A percentile compares a stretch with the other conserved stretches of the same genome.
Conservation (phyloP, 2,888 invertebrate genomes). For the Biston stratarius region DNA sequence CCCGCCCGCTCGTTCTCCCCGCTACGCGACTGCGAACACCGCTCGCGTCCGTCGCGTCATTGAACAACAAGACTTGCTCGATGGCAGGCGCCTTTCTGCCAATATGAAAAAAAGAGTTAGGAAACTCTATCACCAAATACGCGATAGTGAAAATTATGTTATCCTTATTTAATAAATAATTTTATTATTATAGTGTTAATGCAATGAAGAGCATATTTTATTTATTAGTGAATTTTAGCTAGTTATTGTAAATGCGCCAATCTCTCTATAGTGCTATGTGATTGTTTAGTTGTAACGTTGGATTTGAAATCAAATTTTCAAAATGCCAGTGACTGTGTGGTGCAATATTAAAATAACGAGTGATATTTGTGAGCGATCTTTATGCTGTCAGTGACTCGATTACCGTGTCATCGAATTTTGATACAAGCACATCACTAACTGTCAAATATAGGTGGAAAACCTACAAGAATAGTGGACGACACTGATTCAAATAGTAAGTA, state of each 20-base stretch:
- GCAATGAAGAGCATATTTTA: slow-evolving; percentile 77
- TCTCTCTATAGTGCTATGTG: slow-evolving; percentile 77
- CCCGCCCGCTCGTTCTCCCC: slow-evolving; percentile 78
- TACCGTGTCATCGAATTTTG: slow-evolving; percentile 72
- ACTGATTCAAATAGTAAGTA: slow-evolving; percentile 85
- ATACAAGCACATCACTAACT: slow-evolving; percentile 73
- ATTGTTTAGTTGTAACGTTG: slow-evolving; percentile 76
- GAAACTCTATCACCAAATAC: slow-evolving; percentile 80
- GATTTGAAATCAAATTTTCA: slow-evolving; percentile 60
- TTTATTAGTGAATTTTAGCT: slow-evolving; percentile 85
- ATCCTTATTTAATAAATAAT: slow-evolving; percentile 75
- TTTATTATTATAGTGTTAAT: slow-evolving; percentile 83
- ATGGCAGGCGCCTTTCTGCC: slow-evolving; percentile 84
- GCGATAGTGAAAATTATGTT: slow-evolving; percentile 83
- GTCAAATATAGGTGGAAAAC: slow-evolving; percentile 79
- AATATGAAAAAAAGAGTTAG: slow-evolving; percentile 83
- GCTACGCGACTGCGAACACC: slow-evolving; percentile 83
- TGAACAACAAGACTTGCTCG: slow-evolving; percentile 86
- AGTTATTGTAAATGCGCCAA: slow-evolving; percentile 80
- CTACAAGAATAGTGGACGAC: slow-evolving; percentile 81
- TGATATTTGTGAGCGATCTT: slow-evolving; percentile 71
- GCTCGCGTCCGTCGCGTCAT: slow-evolving; percentile 82
- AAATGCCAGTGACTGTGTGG: slow-evolving; percentile 77
- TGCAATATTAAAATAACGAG: slow-evolving; percentile 63
- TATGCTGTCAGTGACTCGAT: slow-evolving; percentile 66